These are phyloP conservation scores for Myathropa florea DNA, from an alignment of 2,888 invertebrate genomes.

Conservation along the genomic window DNA sequence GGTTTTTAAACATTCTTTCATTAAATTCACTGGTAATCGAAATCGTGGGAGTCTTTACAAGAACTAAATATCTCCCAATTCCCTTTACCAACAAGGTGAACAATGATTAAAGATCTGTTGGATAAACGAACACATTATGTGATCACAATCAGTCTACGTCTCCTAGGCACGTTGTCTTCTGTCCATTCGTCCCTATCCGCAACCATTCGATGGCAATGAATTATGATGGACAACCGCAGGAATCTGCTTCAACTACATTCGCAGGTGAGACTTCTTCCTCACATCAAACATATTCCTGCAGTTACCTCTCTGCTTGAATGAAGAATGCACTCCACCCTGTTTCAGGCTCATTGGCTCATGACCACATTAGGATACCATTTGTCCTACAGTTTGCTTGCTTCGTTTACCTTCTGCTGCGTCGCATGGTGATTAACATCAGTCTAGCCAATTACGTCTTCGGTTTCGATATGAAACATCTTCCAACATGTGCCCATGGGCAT, in stretches of 20 bases:
- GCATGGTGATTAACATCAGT: conserved; percentile 24
- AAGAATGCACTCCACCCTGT: not conserved
- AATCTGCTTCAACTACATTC: not conserved
- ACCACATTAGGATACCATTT: conserved; percentile 19
- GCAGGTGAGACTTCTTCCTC: not conserved
- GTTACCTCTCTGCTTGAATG: not conserved
- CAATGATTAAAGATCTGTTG: not conserved
- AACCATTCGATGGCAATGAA: not conserved
- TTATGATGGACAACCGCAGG: not conserved
- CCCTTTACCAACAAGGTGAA: too few relatives aligned
- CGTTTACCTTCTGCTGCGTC: not conserved
- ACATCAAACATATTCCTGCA: not conserved
- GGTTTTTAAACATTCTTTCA: too few relatives aligned
- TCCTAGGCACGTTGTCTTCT: not conserved
- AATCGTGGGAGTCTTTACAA: too few relatives aligned
- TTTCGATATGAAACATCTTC: not conserved
- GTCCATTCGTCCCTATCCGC: not conserved
- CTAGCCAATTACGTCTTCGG: conserved; percentile 1
- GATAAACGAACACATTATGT: not conserved
- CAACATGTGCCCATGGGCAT: not conserved
- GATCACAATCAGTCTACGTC: not conserved
- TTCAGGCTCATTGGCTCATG: conserved; percentile 27
- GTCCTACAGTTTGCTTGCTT: not conserved
- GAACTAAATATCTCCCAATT: too few relatives aligned
- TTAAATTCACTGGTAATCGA: too few relatives aligned